Conservation (phyloP, 2,888 invertebrate species). For the Ichneumoninae sp. region DNA sequence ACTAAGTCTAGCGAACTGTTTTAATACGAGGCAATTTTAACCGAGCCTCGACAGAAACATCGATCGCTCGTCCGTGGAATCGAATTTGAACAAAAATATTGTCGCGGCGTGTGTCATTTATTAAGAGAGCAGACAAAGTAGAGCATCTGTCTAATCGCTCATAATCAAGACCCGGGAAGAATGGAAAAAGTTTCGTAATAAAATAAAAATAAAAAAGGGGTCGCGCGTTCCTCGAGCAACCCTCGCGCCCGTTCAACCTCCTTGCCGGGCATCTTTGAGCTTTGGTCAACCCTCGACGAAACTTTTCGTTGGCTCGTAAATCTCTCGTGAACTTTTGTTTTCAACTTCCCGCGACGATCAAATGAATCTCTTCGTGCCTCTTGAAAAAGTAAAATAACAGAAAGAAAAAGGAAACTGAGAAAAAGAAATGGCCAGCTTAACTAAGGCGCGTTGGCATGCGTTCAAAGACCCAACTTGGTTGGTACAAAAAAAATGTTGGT, state of each 20-base stretch:
- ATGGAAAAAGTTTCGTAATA: constrained; percentile 13
- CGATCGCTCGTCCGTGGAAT: constrained; percentile 1
- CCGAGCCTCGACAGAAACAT: background rate
- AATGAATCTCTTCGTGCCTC: background rate
- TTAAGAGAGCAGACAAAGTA: constrained; percentile 31
- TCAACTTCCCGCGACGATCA: background rate
- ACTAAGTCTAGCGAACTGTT: constrained; percentile 8
- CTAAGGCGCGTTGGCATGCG: background rate
- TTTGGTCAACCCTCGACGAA: constrained; percentile 12
- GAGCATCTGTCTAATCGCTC: constrained; percentile 35
- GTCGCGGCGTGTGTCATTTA: constrained; percentile 19
- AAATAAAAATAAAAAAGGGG: constrained; percentile 24
- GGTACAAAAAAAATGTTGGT: background rate
- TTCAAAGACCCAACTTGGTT: background rate
- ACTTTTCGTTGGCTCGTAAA: constrained; percentile 36
- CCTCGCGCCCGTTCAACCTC: constrained; percentile 1
- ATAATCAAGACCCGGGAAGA: constrained; percentile 35
- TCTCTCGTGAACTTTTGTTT: constrained; percentile 9
- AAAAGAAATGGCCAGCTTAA: background rate
- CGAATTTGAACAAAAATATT: constrained; percentile 4
- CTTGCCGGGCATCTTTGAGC: constrained; percentile 6
- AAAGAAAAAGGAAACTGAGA: background rate
- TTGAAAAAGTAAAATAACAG: background rate
- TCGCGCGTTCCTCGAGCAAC: background rate
- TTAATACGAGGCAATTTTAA: constrained; percentile 5